Evolutionary conservation across 2,113 vertebrate species (phyloP), one percentile per base, ranked within the genome.

Genomic region (Labeo rohita): DNA sequence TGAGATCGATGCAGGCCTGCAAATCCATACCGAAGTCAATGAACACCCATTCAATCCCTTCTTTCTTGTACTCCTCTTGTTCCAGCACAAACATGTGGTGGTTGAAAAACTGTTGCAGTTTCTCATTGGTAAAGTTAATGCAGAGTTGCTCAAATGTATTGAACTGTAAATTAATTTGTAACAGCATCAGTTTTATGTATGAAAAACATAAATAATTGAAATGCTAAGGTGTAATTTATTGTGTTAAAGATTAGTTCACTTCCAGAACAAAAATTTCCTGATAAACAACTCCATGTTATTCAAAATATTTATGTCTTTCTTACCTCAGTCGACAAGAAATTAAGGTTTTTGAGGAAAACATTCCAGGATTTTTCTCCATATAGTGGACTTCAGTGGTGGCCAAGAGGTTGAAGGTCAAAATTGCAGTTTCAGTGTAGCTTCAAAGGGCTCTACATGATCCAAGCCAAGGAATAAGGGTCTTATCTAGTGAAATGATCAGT

Each of bases 31-130:
- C 93, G 15, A 94, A 94, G 92, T 94, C 94, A 23, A 92, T 94
- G 88, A 95, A 94, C 54, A 89, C 86, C 91, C 94, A 93, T 0
- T 95, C 93, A 6, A 96, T 95, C 52, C 95, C 95, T 79, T 97
- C 94, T 81, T 95, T 95, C 91, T 96, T 95, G 90, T 95, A 95
- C 83, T 95, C 95, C 79, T 96, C 92, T 91, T 94, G 94, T 90
- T 94, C 94, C 92, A 94, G 91, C 68, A 94, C 92, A 91, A 94
- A 94, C 94, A 95, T 94, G 93, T 94, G 92, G 76, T 94, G 94
- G 78, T 94, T 94, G 91, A 95, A 95, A 93, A 95, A 95, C 91
- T 95, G 94, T 91, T 95, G 94, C 92, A 95, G 93, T 85, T 94
- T 94, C 85, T 94, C 93, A 88, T 94, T 94, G 75, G 93, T 94